A percentile compares a stretch with the other conserved stretches of the same genome.
phyloP scores from a whole-genome alignment of 2,797 vertebrate genomes.

The Vespertilio murinus region DNA sequence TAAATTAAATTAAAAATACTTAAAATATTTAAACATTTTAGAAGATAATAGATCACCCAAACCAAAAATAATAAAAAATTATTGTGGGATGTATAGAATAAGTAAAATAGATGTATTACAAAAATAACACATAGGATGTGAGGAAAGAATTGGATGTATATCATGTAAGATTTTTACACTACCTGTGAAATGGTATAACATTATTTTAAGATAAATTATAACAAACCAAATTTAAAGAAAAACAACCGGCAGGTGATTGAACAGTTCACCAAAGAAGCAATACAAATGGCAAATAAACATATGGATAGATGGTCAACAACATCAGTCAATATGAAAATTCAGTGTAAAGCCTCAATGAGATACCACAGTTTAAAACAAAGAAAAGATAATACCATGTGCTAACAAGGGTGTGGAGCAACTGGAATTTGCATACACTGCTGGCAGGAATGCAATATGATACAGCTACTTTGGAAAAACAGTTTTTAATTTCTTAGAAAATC shows the following conservation, averaged over 20 bases:
- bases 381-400: not conserved
- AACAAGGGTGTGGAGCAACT: not conserved
- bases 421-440: not conserved
- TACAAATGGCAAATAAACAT: not conserved
- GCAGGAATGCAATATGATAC: not conserved
- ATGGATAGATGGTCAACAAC: not conserved
- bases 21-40: not conserved
- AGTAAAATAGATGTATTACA: not conserved
- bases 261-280: not conserved
- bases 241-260: not conserved
- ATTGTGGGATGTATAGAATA: not conserved
- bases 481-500: constrained; percentile 10
- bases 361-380: not conserved
- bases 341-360: not conserved
- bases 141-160: not conserved
- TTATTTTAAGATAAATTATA: not conserved
- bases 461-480: not conserved
- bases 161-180: not conserved
- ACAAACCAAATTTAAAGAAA: not conserved
- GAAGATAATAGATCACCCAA: not conserved
- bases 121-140: not conserved
- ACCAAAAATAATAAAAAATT: not conserved
- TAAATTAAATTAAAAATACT: not conserved
- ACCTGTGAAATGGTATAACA: not conserved
- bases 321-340: not conserved